Conservation (phyloP, 2,797 vertebrate genomes). For the Bradypus variegatus region DNA sequence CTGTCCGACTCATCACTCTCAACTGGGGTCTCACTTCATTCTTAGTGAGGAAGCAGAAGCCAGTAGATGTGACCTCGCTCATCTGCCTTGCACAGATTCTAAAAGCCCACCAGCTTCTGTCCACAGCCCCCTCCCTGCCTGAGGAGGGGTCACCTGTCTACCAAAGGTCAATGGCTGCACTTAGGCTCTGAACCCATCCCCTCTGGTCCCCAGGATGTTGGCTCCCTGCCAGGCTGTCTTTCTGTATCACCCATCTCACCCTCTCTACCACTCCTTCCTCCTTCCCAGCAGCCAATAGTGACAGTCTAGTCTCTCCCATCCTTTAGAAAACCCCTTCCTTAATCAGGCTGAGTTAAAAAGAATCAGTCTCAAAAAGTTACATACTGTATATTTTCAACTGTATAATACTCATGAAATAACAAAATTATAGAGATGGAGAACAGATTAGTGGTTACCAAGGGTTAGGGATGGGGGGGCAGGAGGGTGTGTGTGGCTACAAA, state of each 20-base stretch:
- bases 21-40: neutral
- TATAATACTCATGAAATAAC: neutral
- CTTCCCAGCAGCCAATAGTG: neutral
- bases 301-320: neutral
- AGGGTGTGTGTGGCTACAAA: neutral
- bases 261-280: neutral
- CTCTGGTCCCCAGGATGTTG: neutral
- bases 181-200: neutral
- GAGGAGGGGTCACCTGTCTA: neutral
- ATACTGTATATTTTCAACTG: neutral
- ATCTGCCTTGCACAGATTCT: neutral
- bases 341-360: neutral
- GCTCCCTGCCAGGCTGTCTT: neutral
- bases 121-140: neutral
- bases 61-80: neutral
- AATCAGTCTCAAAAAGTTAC: neutral
- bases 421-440: neutral
- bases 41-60: neutral
- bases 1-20: neutral
- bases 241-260: neutral
- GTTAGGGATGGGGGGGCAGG: neutral
- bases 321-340: neutral
- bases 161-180: neutral
- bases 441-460: neutral
- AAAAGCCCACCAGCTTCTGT: neutral